Evolutionary conservation across 2,113 vertebrate species (phyloP), one percentile per base, ranked within the genome.

Genomic region (Acanthochromis polyacanthus): DNA sequence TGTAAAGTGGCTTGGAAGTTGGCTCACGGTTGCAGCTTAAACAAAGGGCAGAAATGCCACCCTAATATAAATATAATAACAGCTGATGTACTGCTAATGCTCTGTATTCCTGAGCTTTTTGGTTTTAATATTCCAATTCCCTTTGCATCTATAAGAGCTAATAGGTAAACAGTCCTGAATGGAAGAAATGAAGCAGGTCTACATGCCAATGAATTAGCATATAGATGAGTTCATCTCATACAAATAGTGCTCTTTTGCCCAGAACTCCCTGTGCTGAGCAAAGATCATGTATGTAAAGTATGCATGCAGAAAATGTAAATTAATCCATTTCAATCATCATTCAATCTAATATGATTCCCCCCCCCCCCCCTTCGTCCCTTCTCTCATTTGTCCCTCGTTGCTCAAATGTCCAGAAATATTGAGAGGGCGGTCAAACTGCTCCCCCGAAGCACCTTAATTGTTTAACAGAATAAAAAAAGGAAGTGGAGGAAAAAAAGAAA

Each of bases 211-310:
- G 94, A 95, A 95, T 95, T 95, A 95, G 95, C 95, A 95, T 95
- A 95, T 95, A 95, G 94, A 95, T 95, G 94, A 95, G 93, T 95
- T 95, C 93, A 94, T 94, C 95, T 94, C 94, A 90, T 93, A 94
- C 94, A 95, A 95, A 95, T 95, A 93, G 93, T 91, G 90, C 91
- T 93, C 93, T 94, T 93, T 94, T 94, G 89, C 93, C 93, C 92
- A 93, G 88, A 93, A 93, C 92, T 94, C 92, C 93, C 90, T 84
- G 93, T 80, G 92, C 93, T 93, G 91, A 91, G 92, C 91, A 90
- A 93, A 95, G 92, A 95, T 93, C 94, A 93, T 93, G 93, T 94
- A 94, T 94, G 94, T 95, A 95, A 93, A 95, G 93, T 93, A 91
- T 92, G 93, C 90, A 88, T 90, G 93, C 90, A 70, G 87, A 91